Conservation (phyloP, 2,113 vertebrate species). For the Trachemys scripta region DNA sequence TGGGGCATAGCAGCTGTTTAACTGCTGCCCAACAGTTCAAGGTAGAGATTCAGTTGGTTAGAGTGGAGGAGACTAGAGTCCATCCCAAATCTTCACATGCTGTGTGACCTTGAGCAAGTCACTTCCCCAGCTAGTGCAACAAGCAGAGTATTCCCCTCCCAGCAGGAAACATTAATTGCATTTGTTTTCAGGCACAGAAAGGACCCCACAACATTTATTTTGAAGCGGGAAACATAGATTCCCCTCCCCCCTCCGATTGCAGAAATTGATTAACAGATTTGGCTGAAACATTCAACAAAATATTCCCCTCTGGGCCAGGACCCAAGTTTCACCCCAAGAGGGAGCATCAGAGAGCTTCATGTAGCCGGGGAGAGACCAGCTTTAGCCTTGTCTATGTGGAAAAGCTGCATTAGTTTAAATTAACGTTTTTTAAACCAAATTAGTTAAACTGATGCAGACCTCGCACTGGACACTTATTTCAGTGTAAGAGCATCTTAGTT, state of each 20-base stretch:
- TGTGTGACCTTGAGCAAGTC: not conserved
- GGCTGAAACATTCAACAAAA: not conserved
- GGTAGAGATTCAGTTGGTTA: not conserved
- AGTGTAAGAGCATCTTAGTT: not conserved
- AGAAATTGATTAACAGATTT: not conserved
- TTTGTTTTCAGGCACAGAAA: not conserved
- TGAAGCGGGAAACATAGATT: not conserved
- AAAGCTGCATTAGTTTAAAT: not conserved
- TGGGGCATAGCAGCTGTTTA: not conserved
- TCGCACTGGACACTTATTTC: not conserved
- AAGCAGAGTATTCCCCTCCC: not conserved
- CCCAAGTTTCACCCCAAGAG: not conserved
- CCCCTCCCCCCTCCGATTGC: fast-evolving
- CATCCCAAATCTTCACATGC: not conserved
- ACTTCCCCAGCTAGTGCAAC: not conserved
- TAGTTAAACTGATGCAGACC: not conserved
- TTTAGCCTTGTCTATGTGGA: not conserved
- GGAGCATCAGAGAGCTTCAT: not conserved
- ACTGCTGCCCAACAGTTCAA: not conserved
- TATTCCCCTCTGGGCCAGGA: not conserved
- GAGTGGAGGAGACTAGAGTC: not conserved
- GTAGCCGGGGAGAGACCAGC: not conserved
- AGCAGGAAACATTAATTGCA: not conserved
- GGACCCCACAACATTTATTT: not conserved
- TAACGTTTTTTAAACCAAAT: not conserved